These are phyloP conservation scores for Adelphocoris suturalis DNA, from an alignment of 2,888 invertebrate genomes.

Conservation along the genomic window DNA sequence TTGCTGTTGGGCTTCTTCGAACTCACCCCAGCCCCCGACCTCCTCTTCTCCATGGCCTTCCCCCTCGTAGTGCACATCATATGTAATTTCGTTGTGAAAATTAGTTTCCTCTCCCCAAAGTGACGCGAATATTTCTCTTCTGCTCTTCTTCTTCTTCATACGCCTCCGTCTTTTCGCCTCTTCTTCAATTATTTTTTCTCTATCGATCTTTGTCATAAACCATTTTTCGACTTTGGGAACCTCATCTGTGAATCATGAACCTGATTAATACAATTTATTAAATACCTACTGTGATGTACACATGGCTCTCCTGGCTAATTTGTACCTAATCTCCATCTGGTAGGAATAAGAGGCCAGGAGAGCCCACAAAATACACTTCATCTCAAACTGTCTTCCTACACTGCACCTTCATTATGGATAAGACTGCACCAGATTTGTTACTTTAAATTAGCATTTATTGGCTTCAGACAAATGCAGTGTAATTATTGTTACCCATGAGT, in stretches of 20 bases:
- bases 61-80: neutral
- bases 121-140: neutral
- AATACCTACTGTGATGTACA: no score
- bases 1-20: neutral
- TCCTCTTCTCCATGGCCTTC: neutral
- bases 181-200: slow-evolving; percentile 28
- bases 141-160: neutral
- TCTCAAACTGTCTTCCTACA: no score
- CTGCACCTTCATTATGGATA: no score
- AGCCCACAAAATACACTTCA: no score
- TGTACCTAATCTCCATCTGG: no score
- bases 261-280: no score
- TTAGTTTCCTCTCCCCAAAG: neutral
- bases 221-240: neutral
- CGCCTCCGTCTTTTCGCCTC: neutral
- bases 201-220: neutral
- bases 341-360: no score
- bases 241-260: neutral
- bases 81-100: neutral
- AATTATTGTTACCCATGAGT: no score
- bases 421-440: no score
- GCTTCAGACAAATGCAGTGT: no score
- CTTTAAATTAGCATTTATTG: no score
- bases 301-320: no score
- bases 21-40: neutral